phyloP scores from a whole-genome alignment of 1,140 invertebrate genomes.

The Ruditapes philippinarum region DNA sequence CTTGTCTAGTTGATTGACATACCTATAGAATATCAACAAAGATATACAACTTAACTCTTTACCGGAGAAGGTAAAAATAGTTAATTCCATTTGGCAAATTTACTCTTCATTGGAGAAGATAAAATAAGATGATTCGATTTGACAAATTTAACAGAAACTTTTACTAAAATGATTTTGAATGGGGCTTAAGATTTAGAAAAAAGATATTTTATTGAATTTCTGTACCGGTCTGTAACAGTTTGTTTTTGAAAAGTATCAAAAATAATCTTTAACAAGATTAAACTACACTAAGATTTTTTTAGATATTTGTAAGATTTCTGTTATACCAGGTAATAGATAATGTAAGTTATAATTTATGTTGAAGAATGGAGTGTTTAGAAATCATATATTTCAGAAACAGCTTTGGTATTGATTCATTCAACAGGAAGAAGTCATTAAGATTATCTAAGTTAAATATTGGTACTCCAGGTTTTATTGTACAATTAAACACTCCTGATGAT shows the following conservation, averaged over 20 bases:
- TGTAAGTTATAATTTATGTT: no score
- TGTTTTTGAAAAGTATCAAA: slow-evolving; percentile 11
- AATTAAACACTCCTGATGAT: no score
- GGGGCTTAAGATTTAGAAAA: not conserved
- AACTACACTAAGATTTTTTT: no score
- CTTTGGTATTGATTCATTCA: no score
- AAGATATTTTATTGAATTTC: not conserved
- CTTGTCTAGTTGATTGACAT: not conserved
- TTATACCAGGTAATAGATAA: no score
- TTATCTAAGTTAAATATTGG: no score
- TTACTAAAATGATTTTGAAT: slow-evolving; percentile 15
- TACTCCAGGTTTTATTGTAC: no score
- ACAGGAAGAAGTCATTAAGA: no score
- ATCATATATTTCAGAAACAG: no score
- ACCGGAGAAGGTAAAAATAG: not conserved
- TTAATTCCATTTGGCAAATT: not conserved
- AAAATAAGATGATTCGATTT: not conserved
- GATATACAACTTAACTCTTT: not conserved
- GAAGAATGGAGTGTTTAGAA: no score
- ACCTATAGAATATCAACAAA: not conserved
- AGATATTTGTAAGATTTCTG: no score
- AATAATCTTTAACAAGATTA: not conserved
- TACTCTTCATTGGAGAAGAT: not conserved
- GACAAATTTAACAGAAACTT: not conserved
- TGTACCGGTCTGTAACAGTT: not conserved